Percentiles rank a stretch among this genome's conserved stretches.
Evolutionary conservation across 2,113 vertebrate species (phyloP).

Genomic region (Melanerpes aurifrons): DNA sequence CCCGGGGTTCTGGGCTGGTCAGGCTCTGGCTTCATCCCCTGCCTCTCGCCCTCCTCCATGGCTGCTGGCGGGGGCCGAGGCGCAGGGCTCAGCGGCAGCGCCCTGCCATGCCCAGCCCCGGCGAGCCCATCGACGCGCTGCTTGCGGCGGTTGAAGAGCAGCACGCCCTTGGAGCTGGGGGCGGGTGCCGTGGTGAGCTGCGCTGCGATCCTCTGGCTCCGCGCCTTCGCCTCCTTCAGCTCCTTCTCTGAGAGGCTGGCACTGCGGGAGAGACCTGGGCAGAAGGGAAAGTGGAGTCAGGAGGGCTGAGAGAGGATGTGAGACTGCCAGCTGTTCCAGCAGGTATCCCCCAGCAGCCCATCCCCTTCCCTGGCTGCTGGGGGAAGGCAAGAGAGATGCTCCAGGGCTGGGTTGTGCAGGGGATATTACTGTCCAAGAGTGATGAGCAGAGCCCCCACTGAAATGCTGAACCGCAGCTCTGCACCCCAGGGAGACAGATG

Average conservation of each 20-base stretch:
- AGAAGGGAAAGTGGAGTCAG: slow-evolving; percentile 28
- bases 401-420: accelerated
- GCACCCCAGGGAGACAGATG: accelerated
- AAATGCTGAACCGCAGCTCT: not conserved
- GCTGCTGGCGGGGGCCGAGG: not conserved
- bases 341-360: not conserved
- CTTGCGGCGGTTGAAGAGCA: slow-evolving; percentile 91
- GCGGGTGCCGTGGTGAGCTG: slow-evolving; percentile 89
- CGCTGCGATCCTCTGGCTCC: slow-evolving; percentile 89
- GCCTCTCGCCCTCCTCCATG: slow-evolving; percentile 78
- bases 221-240: slow-evolving; percentile 88
- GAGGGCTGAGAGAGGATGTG: accelerated
- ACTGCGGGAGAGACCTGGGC: slow-evolving; percentile 84
- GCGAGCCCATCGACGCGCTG: slow-evolving; percentile 90
- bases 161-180: slow-evolving; percentile 89
- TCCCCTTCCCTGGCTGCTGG: not conserved
- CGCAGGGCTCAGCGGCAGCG: not conserved
- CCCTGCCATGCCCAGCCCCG: not conserved
- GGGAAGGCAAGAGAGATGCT: not conserved
- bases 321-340: accelerated
- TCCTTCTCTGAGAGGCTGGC: slow-evolving; percentile 91
- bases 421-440: accelerated
- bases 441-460: accelerated
- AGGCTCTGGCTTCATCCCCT: not conserved
- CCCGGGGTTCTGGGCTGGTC: not conserved